Conservation (phyloP, 1,140 invertebrate genomes). For the Rhagoletis zephyria region DNA sequence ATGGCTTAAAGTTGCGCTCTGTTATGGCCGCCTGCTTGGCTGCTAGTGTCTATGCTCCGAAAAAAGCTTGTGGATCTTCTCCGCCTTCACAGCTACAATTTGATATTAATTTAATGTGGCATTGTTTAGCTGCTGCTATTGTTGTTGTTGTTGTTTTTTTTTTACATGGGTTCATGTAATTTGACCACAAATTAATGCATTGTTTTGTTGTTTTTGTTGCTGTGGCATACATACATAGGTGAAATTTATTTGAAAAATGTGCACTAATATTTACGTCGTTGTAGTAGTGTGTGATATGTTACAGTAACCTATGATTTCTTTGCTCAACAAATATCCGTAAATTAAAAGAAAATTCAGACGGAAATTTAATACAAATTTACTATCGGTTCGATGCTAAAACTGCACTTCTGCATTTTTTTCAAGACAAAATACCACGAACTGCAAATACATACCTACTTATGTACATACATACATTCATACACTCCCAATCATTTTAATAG, state of each 20-base stretch:
- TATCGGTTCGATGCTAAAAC: too few relatives aligned
- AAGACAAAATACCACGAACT: too few relatives aligned
- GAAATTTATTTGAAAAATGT: conserved; percentile 7
- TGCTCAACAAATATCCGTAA: too few relatives aligned
- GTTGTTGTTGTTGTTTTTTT: background rate
- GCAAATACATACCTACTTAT: too few relatives aligned
- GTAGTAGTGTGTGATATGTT: too few relatives aligned
- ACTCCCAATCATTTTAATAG: too few relatives aligned
- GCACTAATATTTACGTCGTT: background rate
- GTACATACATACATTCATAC: too few relatives aligned
- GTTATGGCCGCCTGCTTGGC: background rate
- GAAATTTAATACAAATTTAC: too few relatives aligned
- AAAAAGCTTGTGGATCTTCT: background rate
- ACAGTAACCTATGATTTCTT: too few relatives aligned
- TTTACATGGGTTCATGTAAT: background rate
- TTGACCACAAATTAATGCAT: conserved; percentile 25
- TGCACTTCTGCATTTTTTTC: too few relatives aligned
- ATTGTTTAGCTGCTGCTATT: background rate
- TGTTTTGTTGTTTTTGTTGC: conserved; percentile 6
- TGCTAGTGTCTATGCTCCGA: background rate
- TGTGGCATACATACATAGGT: background rate
- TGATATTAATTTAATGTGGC: conserved; percentile 51
- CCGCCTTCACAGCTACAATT: background rate
- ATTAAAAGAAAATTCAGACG: too few relatives aligned
- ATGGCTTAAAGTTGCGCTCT: background rate